Conservation (phyloP, 2,888 invertebrate species). For the Troides aeacus region DNA sequence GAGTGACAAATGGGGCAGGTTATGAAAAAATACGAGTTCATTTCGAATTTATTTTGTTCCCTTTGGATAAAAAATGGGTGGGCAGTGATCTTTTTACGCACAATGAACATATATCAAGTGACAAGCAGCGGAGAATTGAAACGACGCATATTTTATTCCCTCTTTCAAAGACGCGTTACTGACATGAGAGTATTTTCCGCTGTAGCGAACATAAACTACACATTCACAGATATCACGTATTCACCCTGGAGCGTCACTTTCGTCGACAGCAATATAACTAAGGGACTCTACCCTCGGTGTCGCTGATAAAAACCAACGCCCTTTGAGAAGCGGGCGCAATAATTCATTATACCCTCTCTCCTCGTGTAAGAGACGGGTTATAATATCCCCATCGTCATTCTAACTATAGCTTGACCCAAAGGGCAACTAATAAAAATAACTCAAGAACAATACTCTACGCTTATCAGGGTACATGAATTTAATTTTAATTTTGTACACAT, state of each 20-base stretch:
- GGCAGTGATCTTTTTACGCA: conserved; percentile 13
- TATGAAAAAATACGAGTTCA: conserved; percentile 16
- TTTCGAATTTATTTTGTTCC: conserved; percentile 6
- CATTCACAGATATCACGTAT: conserved; percentile 21
- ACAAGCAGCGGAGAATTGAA: conserved; percentile 18
- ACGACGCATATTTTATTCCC: conserved; percentile 15
- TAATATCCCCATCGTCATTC: no score
- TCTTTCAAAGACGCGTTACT: conserved; percentile 16
- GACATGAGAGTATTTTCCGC: conserved; percentile 22
- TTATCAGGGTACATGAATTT: no score
- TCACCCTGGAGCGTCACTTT: conserved; percentile 23
- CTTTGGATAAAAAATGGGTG: conserved; percentile 2
- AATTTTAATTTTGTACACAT: no score
- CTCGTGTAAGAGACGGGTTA: no score
- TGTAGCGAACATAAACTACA: conserved; percentile 20
- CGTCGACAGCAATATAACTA: conserved; percentile 12
- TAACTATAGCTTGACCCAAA: no score
- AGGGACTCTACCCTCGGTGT: conserved; percentile 11
- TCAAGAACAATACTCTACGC: no score
- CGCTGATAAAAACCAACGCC: not conserved
- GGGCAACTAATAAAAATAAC: no score
- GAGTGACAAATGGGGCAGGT: conserved; percentile 12
- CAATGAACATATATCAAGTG: conserved; percentile 18
- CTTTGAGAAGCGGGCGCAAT: conserved; percentile 2
- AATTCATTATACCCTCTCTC: not conserved